Evolutionary conservation across 2,888 invertebrate species (phyloP).

Genomic region (Cryptus armator): DNA sequence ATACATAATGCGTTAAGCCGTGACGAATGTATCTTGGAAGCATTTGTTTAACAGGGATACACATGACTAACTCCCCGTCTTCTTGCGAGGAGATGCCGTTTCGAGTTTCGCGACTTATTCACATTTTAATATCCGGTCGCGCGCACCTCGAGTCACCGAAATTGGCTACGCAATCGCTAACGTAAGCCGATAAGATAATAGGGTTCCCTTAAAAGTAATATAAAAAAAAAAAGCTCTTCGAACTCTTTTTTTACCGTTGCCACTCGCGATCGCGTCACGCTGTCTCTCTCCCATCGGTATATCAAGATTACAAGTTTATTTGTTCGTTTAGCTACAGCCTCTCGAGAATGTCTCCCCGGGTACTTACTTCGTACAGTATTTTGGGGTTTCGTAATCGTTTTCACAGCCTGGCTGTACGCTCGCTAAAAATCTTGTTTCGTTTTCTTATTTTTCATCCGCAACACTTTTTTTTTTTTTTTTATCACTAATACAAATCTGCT

Average conservation of each 20-base stretch:
- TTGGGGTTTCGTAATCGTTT: constrained; percentile 66
- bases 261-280: background rate
- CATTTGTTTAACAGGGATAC: constrained; percentile 21
- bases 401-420: constrained; percentile 69
- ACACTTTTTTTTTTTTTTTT: background rate
- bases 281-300: background rate
- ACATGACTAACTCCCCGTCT: background rate
- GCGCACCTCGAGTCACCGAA: background rate
- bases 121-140: background rate
- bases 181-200: constrained; percentile 9
- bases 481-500: background rate
- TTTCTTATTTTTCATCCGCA: background rate
- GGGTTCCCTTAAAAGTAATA: constrained; percentile 36
- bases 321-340: constrained; percentile 65
- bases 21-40: constrained; percentile 46
- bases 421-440: constrained; percentile 43
- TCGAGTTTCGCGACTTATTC: background rate
- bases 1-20: constrained; percentile 22
- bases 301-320: constrained; percentile 19
- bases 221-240: constrained; percentile 25
- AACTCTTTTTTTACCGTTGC: constrained; percentile 17
- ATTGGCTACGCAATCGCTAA: constrained; percentile 14
- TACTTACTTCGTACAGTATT: constrained; percentile 29
- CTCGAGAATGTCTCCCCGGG: constrained; percentile 63
- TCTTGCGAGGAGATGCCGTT: background rate